Evolutionary conservation across 2,113 vertebrate genomes (phyloP).

Genomic region (Mustela nigripes): DNA sequence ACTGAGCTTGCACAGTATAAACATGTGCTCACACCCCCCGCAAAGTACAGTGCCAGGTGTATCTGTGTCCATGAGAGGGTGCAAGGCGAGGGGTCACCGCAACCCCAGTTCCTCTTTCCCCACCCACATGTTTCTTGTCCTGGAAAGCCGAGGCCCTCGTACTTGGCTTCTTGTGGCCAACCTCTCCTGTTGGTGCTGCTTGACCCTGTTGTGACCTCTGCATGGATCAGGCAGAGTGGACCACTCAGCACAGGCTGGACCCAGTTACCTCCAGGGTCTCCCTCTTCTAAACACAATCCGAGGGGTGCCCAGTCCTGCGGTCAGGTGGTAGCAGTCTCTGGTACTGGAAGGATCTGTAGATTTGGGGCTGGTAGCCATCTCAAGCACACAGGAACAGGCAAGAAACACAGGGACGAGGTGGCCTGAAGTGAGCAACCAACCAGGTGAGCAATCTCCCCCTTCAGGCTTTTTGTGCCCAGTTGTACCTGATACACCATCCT

Average conservation of each 20-base stretch:
- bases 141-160: not conserved
- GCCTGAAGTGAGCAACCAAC: not conserved
- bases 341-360: not conserved
- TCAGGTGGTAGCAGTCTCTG: not conserved
- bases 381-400: not conserved
- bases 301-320: not conserved
- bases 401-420: not conserved
- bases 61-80: not conserved
- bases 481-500: not conserved
- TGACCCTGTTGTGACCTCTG: not conserved
- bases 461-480: not conserved
- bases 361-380: too few relatives aligned
- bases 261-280: not conserved
- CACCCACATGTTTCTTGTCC: not conserved
- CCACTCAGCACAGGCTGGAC: not conserved
- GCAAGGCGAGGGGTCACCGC: not conserved
- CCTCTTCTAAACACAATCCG: not conserved
- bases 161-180: not conserved
- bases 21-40: not conserved
- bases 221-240: not conserved
- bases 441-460: rapidly evolving
- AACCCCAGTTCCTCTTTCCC: not conserved
- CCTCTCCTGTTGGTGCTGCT: not conserved
- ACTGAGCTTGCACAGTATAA: not conserved
- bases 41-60: not conserved